Base-by-base conservation (phyloP, 2,797 vertebrate species). In the Pipistrellus kuhlii region DNA sequence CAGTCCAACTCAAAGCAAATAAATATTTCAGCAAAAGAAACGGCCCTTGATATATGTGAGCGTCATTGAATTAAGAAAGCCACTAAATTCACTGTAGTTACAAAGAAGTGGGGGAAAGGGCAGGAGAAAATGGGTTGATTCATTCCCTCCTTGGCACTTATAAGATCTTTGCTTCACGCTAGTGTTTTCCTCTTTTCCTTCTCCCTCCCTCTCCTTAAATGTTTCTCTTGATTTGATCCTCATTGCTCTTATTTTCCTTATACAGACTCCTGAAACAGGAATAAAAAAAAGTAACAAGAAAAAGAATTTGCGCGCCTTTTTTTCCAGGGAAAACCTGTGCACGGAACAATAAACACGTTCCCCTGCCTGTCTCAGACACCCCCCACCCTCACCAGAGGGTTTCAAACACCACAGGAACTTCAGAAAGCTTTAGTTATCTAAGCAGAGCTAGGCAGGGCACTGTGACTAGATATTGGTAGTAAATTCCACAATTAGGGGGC, bases 401-500 rank as follows among this genome's bases (percentile, higher is more conserved):
- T 85, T 94, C 90, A 77, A 78, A 84, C 57, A 75, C 35, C 94
- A 80, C 83, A 69, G 27, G 88, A 68, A 89, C 86, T 57, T n/a
- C 71, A 75, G 48, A 95, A 88, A 90, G 59, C 46, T 64, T 91
- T 66, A 41, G 32, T 77, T 88, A 57, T 86, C 92, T 92, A 73
- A 92, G 66, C 35, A 81, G 68, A 95, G 66, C 69, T 53, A 64
- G 75, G 48, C 27, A 94, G 85, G 85, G 71, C 35, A 89, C 94
- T 92, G 68, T 78, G 81, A 75, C 76, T 69, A 86, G 88, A 97
- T 93, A 88, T 41, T 41, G 32, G 88, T 89, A 92, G 89, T 94
- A 95, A 96, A 96, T 93, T 94, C 91, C 76, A 93, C 94, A 97
- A 82, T 97, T 95, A 96, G 53, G 75, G 48, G 92, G 35, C 76